A percentile compares a stretch with the other conserved stretches of the same genome.
Conservation (phyloP, 2,113 vertebrate genomes). For the Sylvietta virens region DNA sequence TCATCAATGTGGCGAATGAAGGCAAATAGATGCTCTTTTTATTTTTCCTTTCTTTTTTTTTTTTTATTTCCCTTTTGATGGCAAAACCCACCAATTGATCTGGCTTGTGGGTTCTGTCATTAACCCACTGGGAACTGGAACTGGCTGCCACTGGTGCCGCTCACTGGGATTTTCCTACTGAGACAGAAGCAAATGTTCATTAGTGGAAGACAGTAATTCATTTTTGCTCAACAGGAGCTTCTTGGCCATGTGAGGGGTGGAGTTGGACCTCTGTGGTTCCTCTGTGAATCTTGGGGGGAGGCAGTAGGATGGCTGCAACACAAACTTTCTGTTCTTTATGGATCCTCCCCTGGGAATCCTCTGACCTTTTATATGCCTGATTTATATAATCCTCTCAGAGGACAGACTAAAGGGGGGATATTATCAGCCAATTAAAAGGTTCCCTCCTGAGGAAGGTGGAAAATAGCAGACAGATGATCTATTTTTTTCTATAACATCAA, state of each 20-base stretch:
- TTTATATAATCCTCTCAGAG: constrained; percentile 44
- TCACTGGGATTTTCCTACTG: neutral
- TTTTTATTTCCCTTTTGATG: neutral
- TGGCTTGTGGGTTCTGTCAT: constrained; percentile 7
- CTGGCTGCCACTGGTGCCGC: neutral
- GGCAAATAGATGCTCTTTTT: constrained; percentile 5
- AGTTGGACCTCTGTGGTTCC: neutral
- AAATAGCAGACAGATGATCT: constrained; percentile 31
- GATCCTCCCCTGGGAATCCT: neutral
- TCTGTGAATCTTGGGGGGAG: neutral
- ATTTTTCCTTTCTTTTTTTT: neutral
- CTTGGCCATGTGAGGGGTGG: neutral
- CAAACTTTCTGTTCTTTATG: constrained; percentile 18
- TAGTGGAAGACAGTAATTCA: neutral
- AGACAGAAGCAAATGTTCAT: neutral
- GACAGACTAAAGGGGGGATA: constrained; percentile 1
- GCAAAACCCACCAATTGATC: neutral
- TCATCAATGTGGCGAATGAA: constrained; percentile 16
- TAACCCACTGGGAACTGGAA: neutral
- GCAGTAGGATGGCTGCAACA: neutral
- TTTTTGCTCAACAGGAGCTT: neutral
- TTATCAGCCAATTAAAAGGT: constrained; percentile 53
- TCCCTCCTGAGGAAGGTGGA: constrained; percentile 39
- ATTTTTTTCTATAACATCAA: constrained; percentile 25
- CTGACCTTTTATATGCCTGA: constrained; percentile 44